Conservation (phyloP, 2,888 invertebrate genomes). For the Lottia scabra region DNA sequence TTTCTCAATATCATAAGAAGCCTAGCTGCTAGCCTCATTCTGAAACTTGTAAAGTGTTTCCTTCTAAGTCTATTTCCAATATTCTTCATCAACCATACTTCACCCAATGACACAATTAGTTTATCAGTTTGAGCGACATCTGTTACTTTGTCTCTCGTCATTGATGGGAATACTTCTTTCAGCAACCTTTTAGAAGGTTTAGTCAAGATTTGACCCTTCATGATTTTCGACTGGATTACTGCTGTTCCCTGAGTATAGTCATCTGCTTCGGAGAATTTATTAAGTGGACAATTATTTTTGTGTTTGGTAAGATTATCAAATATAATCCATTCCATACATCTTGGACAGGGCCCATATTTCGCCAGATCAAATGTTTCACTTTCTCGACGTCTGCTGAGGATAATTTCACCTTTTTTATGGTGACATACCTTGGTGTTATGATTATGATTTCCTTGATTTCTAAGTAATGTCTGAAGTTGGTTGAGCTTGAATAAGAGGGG, state of each 20-base stretch:
- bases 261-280: background rate
- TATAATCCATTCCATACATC: background rate
- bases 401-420: background rate
- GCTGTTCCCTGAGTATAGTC: background rate
- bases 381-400: background rate
- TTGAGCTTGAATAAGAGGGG: too few species aligned
- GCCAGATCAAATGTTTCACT: background rate
- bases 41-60: background rate
- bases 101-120: background rate
- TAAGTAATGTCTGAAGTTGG: background rate
- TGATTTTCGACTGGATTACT: background rate
- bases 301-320: background rate
- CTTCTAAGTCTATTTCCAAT: constrained; percentile 8
- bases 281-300: background rate
- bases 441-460: background rate
- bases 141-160: background rate
- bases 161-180: background rate
- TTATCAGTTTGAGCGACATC: background rate
- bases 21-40: background rate
- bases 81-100: background rate
- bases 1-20: background rate
- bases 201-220: background rate
- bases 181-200: background rate
- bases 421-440: background rate
- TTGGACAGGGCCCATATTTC: background rate